Evolutionary conservation across 2,797 vertebrate species (phyloP), one percentile per base, ranked within the genome.

Genomic region (Alauda arvensis): DNA sequence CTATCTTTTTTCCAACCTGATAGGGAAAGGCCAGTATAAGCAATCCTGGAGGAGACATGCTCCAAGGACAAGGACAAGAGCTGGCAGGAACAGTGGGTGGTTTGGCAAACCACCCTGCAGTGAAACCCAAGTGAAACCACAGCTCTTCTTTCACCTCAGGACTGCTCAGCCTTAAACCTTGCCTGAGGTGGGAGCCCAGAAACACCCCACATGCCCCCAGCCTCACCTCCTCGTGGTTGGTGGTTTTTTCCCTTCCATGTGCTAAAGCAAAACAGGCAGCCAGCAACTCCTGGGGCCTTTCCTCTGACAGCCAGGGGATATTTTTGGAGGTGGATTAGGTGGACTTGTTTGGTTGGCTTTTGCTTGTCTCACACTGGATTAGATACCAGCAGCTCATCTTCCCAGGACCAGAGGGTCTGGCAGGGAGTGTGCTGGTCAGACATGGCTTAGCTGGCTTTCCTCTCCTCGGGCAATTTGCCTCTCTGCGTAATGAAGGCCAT

Each of bases 291-390:
- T 28, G 13, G n/a, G 74, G 39, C 83, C 70, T 66, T 67, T 61
- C 29, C n/a, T 65, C 45, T 49, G 31, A 4, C 25, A 33, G 17
- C n/a, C 10, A 1, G 26, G 48, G 28, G 33, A 16, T 93, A 79
- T 71, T 88, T 92, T 71, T 71, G 83, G 63, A 87, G 65, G 26
- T 61, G 63, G 67, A 63, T 91, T 77, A 74, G 61, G 18, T 51
- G 42, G 18, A 43, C 16, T 71, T n/a, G 17, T 49, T 71, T 52
- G 23, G 19, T 43, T 71, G 77, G 18, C 7, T 75, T 87, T 87
- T 83, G 28, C 59, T 77, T 67, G 57, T 63, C 61, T 85, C 5
- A 0, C 57, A 33, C 72, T 65, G 61, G 59, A 82, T 72, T 66
- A 69, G 66, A 67, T 24, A 69, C n/a, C 84, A 89, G 82, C 0